Conservation (phyloP, 2,888 invertebrate species). For the Nematopogon swammerdamellus region DNA sequence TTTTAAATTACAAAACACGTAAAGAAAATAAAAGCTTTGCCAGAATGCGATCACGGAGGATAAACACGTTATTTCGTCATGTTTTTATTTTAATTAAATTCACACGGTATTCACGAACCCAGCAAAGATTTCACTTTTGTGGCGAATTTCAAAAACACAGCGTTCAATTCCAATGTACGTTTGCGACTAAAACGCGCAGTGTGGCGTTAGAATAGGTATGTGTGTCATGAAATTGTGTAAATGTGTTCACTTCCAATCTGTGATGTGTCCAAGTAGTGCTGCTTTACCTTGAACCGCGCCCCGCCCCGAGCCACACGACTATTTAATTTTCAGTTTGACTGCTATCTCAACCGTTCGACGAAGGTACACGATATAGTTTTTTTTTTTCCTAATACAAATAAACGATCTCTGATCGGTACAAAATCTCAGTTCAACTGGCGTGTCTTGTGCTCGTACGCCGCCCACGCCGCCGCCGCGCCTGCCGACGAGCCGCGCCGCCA, state of each 20-base stretch:
- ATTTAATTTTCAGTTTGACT: background rate
- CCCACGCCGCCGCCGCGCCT: background rate
- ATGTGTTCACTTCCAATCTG: conserved; percentile 33
- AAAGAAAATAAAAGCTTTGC: conserved; percentile 15
- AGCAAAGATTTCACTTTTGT: conserved; percentile 32
- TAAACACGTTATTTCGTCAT: background rate
- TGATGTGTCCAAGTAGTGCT: conserved; percentile 39
- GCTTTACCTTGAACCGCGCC: conserved; percentile 42
- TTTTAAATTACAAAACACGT: conserved; percentile 16
- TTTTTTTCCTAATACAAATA: conserved; percentile 22
- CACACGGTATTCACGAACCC: conserved; percentile 25
- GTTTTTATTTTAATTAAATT: conserved; percentile 9
- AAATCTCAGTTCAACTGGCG: conserved; percentile 49
- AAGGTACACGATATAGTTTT: too few species aligned
- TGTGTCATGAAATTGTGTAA: conserved; percentile 47
- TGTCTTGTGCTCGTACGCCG: conserved; percentile 33
- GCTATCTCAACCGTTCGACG: too few species aligned
- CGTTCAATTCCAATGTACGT: conserved; percentile 47
- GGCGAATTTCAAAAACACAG: conserved; percentile 44
- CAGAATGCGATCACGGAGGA: conserved; percentile 12
- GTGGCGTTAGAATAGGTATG: conserved; percentile 53
- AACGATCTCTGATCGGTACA: conserved; percentile 43
- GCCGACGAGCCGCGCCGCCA: background rate
- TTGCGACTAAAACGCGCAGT: conserved; percentile 45
- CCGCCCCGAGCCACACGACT: conserved; percentile 21